phyloP scores from a whole-genome alignment of 2,888 invertebrate genomes.

The Zonitis immaculata region DNA sequence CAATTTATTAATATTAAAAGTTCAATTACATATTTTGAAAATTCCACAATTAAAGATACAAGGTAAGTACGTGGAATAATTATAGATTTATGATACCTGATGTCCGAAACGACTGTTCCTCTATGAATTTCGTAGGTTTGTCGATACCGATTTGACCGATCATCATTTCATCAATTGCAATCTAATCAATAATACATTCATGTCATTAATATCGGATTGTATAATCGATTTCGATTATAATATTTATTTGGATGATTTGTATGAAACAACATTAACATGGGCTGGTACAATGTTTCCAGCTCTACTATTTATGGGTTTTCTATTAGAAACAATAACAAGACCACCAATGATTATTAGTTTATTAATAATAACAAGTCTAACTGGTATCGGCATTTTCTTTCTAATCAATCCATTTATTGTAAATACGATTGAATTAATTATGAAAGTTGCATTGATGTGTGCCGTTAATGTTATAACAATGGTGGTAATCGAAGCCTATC shows the following conservation, averaged over 20 bases:
- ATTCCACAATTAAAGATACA: constrained; percentile 59
- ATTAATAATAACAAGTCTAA: constrained; percentile 47
- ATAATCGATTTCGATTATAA: constrained; percentile 54
- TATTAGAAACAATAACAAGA: constrained; percentile 38
- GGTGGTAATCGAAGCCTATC: constrained; percentile 54
- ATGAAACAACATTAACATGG: constrained; percentile 44
- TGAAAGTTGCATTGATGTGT: constrained; percentile 50
- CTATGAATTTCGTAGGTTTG: too few species aligned
- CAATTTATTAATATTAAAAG: constrained; percentile 69
- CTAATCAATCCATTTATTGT: constrained; percentile 47
- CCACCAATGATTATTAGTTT: constrained; percentile 39
- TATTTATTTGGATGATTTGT: constrained; percentile 53
- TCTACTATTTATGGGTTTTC: constrained; percentile 45
- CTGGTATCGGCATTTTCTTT: constrained; percentile 54
- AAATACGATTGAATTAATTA: constrained; percentile 44
- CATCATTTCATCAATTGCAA: constrained; percentile 59
- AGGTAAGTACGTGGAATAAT: too few species aligned
- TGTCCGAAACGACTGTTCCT: too few species aligned
- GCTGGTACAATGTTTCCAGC: constrained; percentile 50
- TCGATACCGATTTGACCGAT: constrained; percentile 54
- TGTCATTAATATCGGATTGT: constrained; percentile 46
- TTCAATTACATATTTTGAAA: constrained; percentile 62
- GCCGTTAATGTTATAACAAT: constrained; percentile 52
- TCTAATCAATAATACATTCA: constrained; percentile 54
- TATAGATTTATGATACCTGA: too few species aligned